These are phyloP conservation scores for Hestina assimilis DNA, from an alignment of 1,140 invertebrate genomes.

Conservation along the genomic window DNA sequence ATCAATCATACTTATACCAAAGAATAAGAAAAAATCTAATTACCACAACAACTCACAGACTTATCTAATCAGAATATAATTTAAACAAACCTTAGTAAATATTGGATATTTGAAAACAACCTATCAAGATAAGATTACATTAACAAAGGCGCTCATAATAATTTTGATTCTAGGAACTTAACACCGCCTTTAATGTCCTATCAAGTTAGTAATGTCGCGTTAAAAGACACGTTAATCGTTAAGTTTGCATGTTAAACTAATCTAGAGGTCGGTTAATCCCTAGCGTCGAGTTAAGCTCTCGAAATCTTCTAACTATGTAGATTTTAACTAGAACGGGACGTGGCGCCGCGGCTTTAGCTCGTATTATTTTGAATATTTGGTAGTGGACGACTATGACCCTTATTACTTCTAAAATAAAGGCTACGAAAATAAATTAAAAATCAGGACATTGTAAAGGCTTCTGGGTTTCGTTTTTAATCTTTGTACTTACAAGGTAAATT, in stretches of 20 bases:
- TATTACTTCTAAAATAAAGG: not conserved
- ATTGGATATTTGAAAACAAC: constrained; percentile 18
- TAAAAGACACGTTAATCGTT: constrained; percentile 41
- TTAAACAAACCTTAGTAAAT: constrained; percentile 15
- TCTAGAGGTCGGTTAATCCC: constrained; percentile 43
- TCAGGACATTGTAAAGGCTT: too few species aligned
- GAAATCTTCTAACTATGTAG: constrained; percentile 28
- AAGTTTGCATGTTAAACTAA: constrained; percentile 40
- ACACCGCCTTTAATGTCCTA: constrained; percentile 18
- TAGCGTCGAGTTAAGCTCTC: constrained; percentile 43
- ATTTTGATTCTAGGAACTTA: constrained; percentile 10
- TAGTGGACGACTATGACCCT: not conserved
- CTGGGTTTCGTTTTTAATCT: too few species aligned
- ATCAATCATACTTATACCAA: too few species aligned
- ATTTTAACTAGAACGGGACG: constrained; percentile 10
- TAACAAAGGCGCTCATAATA: constrained; percentile 15
- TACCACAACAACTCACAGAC: too few species aligned
- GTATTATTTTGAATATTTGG: not conserved
- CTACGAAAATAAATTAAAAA: not conserved
- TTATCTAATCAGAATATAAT: constrained; percentile 17
- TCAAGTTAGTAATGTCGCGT: not conserved
- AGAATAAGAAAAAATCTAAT: too few species aligned
- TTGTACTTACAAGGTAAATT: too few species aligned
- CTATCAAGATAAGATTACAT: constrained; percentile 17
- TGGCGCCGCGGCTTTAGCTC: constrained; percentile 1